These are phyloP conservation scores for Cheumatopsyche charites DNA, from an alignment of 1,140 invertebrate species.

Conservation along the genomic window DNA sequence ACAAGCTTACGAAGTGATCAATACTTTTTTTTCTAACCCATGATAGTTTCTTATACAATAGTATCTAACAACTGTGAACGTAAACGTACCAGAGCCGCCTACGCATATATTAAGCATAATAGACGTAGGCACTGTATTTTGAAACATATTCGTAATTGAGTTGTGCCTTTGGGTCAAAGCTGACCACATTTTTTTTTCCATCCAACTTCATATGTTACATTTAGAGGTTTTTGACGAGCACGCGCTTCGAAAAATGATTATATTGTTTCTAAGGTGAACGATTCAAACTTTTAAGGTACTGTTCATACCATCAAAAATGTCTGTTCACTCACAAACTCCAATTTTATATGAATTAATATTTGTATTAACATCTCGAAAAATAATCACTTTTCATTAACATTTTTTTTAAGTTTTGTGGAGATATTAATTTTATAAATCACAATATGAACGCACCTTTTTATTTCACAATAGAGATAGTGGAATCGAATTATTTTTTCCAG, in stretches of 20 bases:
- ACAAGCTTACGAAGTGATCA: too few relatives aligned
- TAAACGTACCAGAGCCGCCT: conserved; percentile 7
- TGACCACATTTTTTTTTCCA: conserved; percentile 25
- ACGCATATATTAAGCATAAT: conserved; percentile 31
- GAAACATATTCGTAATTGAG: conserved; percentile 34
- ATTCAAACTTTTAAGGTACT: too few relatives aligned
- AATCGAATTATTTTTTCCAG: background rate
- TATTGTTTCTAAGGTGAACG: conserved; percentile 11
- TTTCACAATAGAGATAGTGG: too few relatives aligned
- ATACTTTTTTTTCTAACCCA: background rate
- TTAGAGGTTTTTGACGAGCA: background rate
- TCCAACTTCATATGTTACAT: conserved; percentile 1
- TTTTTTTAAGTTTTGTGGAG: too few relatives aligned
- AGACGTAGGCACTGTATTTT: conserved; percentile 20
- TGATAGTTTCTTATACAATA: background rate
- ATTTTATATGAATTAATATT: too few relatives aligned
- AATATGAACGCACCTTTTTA: too few relatives aligned
- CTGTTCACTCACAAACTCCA: too few relatives aligned
- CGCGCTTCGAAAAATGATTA: background rate
- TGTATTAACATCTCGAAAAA: too few relatives aligned
- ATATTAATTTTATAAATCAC: too few relatives aligned
- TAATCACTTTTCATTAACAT: too few relatives aligned
- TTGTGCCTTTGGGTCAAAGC: conserved; percentile 33
- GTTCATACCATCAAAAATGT: too few relatives aligned
- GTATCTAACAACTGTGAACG: background rate